These are phyloP conservation scores for Heliconius hermathena DNA, from an alignment of 1,140 invertebrate species.

Conservation along the genomic window DNA sequence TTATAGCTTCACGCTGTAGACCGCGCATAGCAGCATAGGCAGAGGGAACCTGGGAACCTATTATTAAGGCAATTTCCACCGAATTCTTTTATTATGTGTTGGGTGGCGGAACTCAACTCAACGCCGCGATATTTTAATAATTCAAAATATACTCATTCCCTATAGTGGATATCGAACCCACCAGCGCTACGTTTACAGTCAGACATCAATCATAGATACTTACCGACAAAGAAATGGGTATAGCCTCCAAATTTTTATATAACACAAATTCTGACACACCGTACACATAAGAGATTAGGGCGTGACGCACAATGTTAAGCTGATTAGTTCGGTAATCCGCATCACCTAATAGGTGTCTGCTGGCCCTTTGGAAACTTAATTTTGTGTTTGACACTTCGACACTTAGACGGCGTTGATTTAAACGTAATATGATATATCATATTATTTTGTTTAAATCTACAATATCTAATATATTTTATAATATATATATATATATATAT, in stretches of 20 bases:
- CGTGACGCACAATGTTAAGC: constrained; percentile 37
- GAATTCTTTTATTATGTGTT: not conserved
- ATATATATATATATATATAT: too few relatives aligned
- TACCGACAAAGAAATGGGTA: too few relatives aligned
- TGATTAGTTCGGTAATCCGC: constrained; percentile 30
- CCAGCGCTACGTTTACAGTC: too few relatives aligned
- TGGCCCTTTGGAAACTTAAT: constrained; percentile 33
- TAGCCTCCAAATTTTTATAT: not conserved
- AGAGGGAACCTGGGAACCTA: not conserved
- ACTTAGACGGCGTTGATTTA: not conserved
- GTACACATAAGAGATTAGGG: not conserved
- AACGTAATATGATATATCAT: not conserved
- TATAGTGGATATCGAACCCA: too few relatives aligned
- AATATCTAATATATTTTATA: too few relatives aligned
- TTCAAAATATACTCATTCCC: not conserved
- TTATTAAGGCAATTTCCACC: not conserved
- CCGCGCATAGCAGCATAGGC: not conserved
- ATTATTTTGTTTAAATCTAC: too few relatives aligned
- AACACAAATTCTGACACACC: constrained; percentile 2
- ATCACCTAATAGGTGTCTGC: constrained; percentile 32
- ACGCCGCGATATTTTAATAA: not conserved
- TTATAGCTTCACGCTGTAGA: not conserved
- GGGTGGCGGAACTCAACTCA: not conserved
- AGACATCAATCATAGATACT: too few relatives aligned
- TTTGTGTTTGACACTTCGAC: constrained; percentile 18